Evolutionary conservation across 1,140 invertebrate genomes (phyloP).

Genomic region (Portunus trituberculatus): DNA sequence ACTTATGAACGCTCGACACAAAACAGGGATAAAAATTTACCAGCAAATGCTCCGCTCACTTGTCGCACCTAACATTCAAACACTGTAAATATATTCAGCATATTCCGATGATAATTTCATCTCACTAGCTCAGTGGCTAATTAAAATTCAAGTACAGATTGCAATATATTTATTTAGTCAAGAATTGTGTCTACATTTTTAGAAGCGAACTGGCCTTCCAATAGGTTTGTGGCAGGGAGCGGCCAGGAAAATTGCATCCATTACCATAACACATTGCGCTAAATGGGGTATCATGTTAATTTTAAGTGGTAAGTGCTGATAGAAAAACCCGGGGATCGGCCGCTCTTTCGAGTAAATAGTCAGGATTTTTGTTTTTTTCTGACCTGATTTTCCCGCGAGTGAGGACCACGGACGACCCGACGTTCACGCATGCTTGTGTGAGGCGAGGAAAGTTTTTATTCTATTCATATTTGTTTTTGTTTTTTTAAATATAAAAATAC

Average conservation of each 20-base stretch:
- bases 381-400: constrained; percentile 36
- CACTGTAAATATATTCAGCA: constrained; percentile 46
- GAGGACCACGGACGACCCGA: neutral
- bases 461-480: too few relatives aligned
- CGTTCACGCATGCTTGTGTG: neutral
- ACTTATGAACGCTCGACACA: constrained; percentile 44
- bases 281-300: constrained; percentile 70
- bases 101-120: constrained; percentile 57
- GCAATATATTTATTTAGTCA: constrained; percentile 63
- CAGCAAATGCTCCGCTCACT: constrained; percentile 48
- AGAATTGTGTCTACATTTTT: constrained; percentile 68
- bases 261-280: constrained; percentile 66
- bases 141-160: constrained; percentile 60
- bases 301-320: constrained; percentile 69
- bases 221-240: constrained; percentile 63
- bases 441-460: neutral
- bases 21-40: constrained; percentile 46
- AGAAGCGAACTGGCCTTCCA: constrained; percentile 56
- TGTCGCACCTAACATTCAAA: constrained; percentile 46
- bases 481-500: neutral
- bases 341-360: constrained; percentile 55
- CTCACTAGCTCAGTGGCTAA: constrained; percentile 49
- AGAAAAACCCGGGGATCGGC: constrained; percentile 66
- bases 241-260: constrained; percentile 56
- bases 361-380: constrained; percentile 50